Percentiles rank a stretch among this genome's conserved stretches.
Evolutionary conservation across 2,888 invertebrate genomes (phyloP).

Genomic region (Osmoderma eremita): DNA sequence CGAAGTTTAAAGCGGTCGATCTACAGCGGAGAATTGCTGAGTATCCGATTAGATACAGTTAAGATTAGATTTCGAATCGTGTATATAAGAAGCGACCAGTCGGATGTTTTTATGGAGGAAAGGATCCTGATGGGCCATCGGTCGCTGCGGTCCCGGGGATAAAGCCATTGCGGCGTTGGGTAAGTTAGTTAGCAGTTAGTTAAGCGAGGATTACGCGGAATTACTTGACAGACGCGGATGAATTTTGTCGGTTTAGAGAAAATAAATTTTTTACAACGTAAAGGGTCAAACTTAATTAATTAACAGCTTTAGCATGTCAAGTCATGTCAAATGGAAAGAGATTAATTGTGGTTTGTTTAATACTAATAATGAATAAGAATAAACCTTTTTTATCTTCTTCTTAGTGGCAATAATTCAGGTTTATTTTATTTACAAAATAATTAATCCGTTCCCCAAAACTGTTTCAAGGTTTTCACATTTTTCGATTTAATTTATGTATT

Average conservation of each 20-base stretch:
- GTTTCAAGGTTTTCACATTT: too few relatives aligned
- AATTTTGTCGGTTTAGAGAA: not conserved
- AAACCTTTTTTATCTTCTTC: too few relatives aligned
- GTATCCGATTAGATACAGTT: constrained; percentile 40
- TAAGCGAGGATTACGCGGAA: not conserved
- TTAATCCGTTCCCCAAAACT: too few relatives aligned
- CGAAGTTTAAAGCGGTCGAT: constrained; percentile 39
- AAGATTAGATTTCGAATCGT: constrained; percentile 42
- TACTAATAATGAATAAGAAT: too few relatives aligned
- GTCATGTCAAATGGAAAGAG: too few relatives aligned
- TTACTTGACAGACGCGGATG: constrained; percentile 1
- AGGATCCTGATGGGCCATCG: constrained; percentile 28
- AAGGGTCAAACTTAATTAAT: too few relatives aligned
- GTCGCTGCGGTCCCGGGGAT: not conserved
- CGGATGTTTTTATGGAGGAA: not conserved
- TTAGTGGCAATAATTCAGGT: too few relatives aligned
- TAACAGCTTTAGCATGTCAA: too few relatives aligned
- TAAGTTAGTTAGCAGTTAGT: constrained; percentile 1
- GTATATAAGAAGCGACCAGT: constrained; percentile 41
- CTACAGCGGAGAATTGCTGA: constrained; percentile 41
- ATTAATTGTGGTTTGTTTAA: too few relatives aligned
- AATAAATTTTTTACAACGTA: not conserved
- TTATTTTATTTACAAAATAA: too few relatives aligned
- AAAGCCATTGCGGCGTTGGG: constrained; percentile 32
- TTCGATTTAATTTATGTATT: too few relatives aligned